phyloP scores from a whole-genome alignment of 2,888 invertebrate species.

The Flabesymbios commensalis region DNA sequence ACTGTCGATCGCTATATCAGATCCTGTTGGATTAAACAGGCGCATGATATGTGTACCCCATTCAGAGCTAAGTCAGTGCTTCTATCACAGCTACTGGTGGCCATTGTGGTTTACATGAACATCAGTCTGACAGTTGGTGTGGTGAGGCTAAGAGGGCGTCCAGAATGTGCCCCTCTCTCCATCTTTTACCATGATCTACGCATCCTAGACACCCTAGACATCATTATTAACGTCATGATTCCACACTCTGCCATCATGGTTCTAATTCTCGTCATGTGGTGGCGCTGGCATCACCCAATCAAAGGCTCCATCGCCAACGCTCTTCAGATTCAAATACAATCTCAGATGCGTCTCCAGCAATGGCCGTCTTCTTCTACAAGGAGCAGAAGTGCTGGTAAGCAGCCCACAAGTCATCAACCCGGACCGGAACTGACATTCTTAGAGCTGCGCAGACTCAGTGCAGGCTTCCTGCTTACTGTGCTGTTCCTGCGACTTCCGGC shows the following conservation, averaged over 20 bases:
- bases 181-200: neutral
- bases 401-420: neutral
- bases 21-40: neutral
- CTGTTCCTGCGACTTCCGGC: constrained; percentile 3
- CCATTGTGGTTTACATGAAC: constrained; percentile 8
- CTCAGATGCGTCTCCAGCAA: too few species aligned
- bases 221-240: constrained; percentile 11
- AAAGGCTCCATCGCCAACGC: too few species aligned
- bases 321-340: too few species aligned
- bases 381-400: neutral
- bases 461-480: neutral
- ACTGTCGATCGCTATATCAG: constrained; percentile 11
- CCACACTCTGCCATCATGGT: constrained; percentile 13
- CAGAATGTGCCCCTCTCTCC: neutral
- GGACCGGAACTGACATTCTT: too few species aligned
- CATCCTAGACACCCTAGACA: constrained; percentile 11
- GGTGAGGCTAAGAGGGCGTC: neutral
- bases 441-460: neutral
- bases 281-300: too few species aligned
- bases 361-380: neutral
- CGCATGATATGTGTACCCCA: neutral
- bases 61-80: constrained; percentile 8
- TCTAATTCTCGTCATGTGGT: too few species aligned
- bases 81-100: neutral
- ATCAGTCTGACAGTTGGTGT: constrained; percentile 10